A percentile compares a stretch with the other conserved stretches of the same genome.
Evolutionary conservation across 2,888 invertebrate genomes (phyloP).

Genomic region (Epirrhoe alternata): DNA sequence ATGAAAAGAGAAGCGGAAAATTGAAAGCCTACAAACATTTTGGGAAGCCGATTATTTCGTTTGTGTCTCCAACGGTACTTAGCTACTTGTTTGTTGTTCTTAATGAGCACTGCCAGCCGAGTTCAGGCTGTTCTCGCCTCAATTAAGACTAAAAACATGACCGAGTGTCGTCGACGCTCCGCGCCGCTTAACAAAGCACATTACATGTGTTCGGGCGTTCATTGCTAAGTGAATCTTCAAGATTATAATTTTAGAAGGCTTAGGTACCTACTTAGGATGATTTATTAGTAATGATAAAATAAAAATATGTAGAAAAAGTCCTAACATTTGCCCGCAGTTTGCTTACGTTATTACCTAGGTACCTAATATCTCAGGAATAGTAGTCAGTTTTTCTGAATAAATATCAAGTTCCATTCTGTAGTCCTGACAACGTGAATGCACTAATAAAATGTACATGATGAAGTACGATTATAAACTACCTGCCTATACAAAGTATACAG

Average conservation of each 20-base stretch:
- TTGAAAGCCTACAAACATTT: constrained; percentile 42
- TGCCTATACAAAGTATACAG: no score
- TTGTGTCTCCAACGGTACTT: constrained; percentile 65
- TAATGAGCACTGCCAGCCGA: constrained; percentile 82
- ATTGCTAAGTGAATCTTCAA: constrained; percentile 20
- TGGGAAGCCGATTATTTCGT: constrained; percentile 78
- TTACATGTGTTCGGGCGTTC: constrained; percentile 31
- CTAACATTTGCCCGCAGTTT: no score
- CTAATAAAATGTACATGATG: no score
- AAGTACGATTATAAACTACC: no score
- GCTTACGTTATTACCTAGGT: no score
- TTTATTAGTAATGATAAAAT: background rate
- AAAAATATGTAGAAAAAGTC: no score
- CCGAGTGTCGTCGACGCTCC: constrained; percentile 63
- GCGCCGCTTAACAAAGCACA: constrained; percentile 20
- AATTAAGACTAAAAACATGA: constrained; percentile 82
- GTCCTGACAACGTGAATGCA: no score
- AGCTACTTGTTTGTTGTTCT: constrained; percentile 81
- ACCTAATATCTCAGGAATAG: no score
- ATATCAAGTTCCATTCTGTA: no score
- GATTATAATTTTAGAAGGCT: constrained; percentile 7
- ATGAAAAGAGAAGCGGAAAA: constrained; percentile 35
- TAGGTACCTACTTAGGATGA: background rate
- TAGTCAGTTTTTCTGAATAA: no score
- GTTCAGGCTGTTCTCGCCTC: constrained; percentile 77